Percentiles rank a stretch among this genome's conserved stretches.
Conservation (phyloP, 2,888 invertebrate species). For the Aphodius sticticus region DNA sequence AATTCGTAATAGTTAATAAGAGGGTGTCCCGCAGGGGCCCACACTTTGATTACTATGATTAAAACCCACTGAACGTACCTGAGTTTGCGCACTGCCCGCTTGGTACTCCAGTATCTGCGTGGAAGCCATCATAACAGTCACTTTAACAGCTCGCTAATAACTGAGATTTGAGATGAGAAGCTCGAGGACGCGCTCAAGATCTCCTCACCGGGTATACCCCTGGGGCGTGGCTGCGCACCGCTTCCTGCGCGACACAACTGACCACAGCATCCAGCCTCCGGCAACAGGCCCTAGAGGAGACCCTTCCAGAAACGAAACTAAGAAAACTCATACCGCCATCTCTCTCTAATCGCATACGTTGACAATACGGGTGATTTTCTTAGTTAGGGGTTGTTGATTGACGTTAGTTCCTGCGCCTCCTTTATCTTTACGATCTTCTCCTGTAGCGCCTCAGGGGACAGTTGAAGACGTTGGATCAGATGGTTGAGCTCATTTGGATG, state of each 20-base stretch:
- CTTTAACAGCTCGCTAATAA: slow-evolving; percentile 60
- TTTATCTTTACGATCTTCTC: background rate
- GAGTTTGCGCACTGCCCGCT: slow-evolving; percentile 56
- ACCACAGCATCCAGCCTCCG: slow-evolving; percentile 35
- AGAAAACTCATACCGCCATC: background rate
- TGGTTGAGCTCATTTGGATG: background rate
- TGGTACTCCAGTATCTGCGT: slow-evolving; percentile 49
- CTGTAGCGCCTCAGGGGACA: background rate
- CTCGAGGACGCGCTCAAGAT: slow-evolving; percentile 54
- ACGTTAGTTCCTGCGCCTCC: background rate
- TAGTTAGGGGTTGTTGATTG: slow-evolving; percentile 11
- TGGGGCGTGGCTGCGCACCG: slow-evolving; percentile 56
- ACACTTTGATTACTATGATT: slow-evolving; percentile 56
- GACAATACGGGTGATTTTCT: slow-evolving; percentile 6
- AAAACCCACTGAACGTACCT: slow-evolving; percentile 55
- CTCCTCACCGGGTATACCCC: slow-evolving; percentile 47
- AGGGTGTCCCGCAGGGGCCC: slow-evolving; percentile 50
- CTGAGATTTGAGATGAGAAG: slow-evolving; percentile 56
- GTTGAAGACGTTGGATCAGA: background rate
- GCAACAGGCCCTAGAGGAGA: background rate
- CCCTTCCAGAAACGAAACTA: background rate
- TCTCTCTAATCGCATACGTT: background rate
- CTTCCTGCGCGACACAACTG: slow-evolving; percentile 55
- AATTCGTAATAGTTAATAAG: slow-evolving; percentile 56
- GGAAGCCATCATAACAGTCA: slow-evolving; percentile 57